These are phyloP conservation scores for Pseudotriccus pelzelni DNA, from an alignment of 2,797 vertebrate species.

Conservation along the genomic window DNA sequence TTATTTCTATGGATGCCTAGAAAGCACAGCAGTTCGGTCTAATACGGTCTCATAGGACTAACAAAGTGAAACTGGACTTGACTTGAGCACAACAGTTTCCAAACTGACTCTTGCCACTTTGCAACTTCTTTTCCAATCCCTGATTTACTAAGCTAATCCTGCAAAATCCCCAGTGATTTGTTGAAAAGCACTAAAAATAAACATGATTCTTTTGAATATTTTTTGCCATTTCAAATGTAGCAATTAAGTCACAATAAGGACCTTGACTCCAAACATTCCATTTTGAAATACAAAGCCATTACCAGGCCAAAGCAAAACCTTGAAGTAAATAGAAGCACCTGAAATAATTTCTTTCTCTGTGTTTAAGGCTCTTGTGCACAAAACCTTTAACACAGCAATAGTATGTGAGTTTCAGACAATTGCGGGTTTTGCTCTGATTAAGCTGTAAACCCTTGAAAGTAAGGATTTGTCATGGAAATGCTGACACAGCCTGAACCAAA, in stretches of 20 bases:
- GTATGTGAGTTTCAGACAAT: neutral
- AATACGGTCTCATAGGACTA: neutral
- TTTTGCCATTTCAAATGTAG: neutral
- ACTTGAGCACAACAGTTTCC: neutral
- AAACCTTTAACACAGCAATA: slow-evolving; percentile 3
- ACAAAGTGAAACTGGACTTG: neutral
- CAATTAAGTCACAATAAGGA: neutral
- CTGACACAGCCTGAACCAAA: slow-evolving; percentile 23
- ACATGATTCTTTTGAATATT: rapidly evolving
- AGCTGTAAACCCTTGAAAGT: slow-evolving; percentile 52
- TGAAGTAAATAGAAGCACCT: slow-evolving; percentile 13
- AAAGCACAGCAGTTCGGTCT: neutral
- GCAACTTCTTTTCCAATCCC: neutral
- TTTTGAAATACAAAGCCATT: slow-evolving; percentile 14
- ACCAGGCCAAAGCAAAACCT: neutral
- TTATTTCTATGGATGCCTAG: neutral
- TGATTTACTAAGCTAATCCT: neutral
- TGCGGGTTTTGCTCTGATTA: neutral
- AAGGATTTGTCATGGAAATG: slow-evolving; percentile 64
- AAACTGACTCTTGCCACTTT: neutral
- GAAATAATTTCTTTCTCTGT: slow-evolving; percentile 40
- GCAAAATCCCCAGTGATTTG: neutral
- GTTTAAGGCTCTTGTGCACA: neutral
- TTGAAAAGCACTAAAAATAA: neutral
- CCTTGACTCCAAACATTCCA: neutral